These are phyloP conservation scores for Calidris pygmaea DNA, from an alignment of 2,113 vertebrate genomes.

Conservation along the genomic window DNA sequence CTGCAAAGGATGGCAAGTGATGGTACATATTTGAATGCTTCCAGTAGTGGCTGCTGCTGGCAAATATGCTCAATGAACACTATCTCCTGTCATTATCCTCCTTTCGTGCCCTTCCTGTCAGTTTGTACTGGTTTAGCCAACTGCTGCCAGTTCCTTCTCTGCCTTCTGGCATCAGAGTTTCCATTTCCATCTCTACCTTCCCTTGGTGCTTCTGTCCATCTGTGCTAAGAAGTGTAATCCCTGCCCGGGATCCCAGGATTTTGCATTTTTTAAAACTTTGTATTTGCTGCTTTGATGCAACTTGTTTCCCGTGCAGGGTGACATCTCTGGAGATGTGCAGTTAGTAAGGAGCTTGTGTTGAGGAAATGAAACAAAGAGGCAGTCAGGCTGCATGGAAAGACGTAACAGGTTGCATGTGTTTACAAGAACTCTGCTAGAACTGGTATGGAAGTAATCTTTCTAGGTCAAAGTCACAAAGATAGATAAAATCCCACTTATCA, in stretches of 20 bases:
- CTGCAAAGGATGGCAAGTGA: background rate
- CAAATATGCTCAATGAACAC: background rate
- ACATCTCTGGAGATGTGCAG: background rate
- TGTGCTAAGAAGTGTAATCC: background rate
- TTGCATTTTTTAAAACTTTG: background rate
- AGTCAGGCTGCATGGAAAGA: background rate
- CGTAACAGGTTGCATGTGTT: background rate
- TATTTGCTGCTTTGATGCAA: background rate
- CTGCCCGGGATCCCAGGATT: background rate
- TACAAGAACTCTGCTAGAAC: background rate
- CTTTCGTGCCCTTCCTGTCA: background rate
- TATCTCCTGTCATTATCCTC: background rate
- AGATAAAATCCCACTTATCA: background rate
- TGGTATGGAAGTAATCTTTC: background rate
- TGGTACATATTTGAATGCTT: background rate
- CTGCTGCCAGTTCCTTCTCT: background rate
- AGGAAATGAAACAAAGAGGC: background rate
- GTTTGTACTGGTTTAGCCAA: background rate
- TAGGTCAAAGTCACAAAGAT: background rate
- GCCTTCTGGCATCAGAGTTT: background rate
- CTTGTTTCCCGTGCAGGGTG: background rate
- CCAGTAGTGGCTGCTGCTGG: background rate
- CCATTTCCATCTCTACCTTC: background rate
- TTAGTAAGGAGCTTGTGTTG: background rate
- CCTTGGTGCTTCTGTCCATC: background rate